These are phyloP conservation scores for Xanthia icteritia DNA, from an alignment of 2,888 invertebrate species.

Conservation along the genomic window DNA sequence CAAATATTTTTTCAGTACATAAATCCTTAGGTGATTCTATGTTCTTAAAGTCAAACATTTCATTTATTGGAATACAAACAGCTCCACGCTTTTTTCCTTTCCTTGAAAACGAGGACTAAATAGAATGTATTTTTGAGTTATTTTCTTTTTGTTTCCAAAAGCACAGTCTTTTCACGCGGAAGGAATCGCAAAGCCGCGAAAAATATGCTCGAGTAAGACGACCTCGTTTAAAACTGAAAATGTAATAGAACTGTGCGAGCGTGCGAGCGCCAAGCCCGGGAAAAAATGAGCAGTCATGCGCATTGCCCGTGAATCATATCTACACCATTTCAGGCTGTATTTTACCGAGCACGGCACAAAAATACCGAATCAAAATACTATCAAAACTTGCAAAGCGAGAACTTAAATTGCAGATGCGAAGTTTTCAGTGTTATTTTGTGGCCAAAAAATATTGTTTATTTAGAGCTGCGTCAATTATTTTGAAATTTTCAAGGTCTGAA, in stretches of 20 bases:
- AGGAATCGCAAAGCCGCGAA: background rate
- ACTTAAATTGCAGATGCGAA: background rate
- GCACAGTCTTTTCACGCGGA: too few relatives aligned
- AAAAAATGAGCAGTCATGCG: slow-evolving; percentile 1
- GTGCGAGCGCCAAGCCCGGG: background rate
- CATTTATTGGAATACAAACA: too few relatives aligned
- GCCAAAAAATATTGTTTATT: background rate
- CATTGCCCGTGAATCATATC: slow-evolving; percentile 37
- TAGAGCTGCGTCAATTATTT: background rate
- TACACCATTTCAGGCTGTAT: slow-evolving; percentile 42
- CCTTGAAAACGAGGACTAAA: too few relatives aligned
- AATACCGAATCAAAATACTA: slow-evolving; percentile 22
- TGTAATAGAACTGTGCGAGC: background rate
- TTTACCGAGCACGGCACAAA: slow-evolving; percentile 15
- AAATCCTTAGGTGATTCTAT: too few relatives aligned
- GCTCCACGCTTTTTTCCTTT: too few relatives aligned
- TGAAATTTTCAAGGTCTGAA: background rate
- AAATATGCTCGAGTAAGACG: background rate
- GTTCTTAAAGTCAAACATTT: too few relatives aligned
- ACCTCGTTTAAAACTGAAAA: background rate
- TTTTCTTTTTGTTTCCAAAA: background rate
- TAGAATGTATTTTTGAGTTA: background rate
- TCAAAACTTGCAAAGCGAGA: background rate
- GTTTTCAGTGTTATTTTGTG: background rate
- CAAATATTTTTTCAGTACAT: too few relatives aligned